phyloP scores from a whole-genome alignment of 2,113 vertebrate genomes.

The Melanerpes formicivorus region DNA sequence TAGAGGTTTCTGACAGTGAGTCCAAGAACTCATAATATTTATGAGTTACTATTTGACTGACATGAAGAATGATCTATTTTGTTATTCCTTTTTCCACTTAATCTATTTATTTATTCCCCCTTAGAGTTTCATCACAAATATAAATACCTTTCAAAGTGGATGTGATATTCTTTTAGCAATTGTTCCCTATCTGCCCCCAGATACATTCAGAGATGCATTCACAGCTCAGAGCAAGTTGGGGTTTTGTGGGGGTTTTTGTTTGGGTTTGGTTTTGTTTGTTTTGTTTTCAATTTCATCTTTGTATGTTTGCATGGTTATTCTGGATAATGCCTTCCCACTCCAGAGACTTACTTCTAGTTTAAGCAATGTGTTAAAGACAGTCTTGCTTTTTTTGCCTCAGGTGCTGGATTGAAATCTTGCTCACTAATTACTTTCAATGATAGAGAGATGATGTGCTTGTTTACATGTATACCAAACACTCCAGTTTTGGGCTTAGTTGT shows the following conservation, averaged over 20 bases:
- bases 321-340: neutral
- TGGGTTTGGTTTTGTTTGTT: too few species aligned
- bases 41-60: neutral
- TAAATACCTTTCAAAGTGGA: neutral
- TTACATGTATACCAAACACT: neutral
- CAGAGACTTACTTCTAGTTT: neutral
- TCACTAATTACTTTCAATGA: neutral
- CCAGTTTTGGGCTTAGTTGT: neutral
- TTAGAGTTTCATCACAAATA: neutral
- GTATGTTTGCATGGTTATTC: neutral
- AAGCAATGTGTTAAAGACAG: neutral
- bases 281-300: neutral
- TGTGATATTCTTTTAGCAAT: neutral
- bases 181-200: neutral
- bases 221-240: neutral
- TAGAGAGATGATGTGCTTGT: neutral
- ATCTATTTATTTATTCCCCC: neutral
- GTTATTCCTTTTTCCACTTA: neutral
- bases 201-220: neutral
- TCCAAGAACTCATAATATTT: neutral
- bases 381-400: neutral
- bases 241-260: too few species aligned
- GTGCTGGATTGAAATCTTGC: neutral
- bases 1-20: neutral
- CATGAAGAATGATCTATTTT: neutral